Evolutionary conservation across 64 coral and sea anemone genomes (phyloP), one percentile per base, ranked within the genome.

Genomic region (Actinia equina): DNA sequence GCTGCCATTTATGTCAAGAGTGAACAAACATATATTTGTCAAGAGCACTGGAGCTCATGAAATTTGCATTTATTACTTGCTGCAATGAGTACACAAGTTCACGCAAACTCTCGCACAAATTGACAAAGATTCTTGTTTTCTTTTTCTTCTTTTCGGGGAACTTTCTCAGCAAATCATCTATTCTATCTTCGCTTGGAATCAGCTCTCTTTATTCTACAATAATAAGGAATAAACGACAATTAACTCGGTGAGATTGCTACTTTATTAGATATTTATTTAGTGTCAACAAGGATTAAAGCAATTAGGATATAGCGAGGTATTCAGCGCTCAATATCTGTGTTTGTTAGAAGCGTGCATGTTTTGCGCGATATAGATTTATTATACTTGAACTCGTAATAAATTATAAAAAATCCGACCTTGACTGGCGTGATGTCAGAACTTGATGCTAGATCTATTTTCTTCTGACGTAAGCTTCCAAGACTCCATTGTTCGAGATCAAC

Each of bases 181-280:
- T 65, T 23, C 22, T 49, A 19, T 65, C 22, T 20, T 65, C 20
- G 19, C 22, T 22, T 65, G 2, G 12, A 65, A 65, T 19, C 62
- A 65, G 69, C 69, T 74, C 42, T 74, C 26, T 74, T 41, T 26
- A 74, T 30, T 74, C 69, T 74, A 74, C 27, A 74, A 74, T 74
- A 41, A 74, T 41, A 41, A 74, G 10, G 12, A 74, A 30, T 30
- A 27, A 74, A 74, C n/a, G 11, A 74, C 41, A 16, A 74, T 74
- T 37, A 74, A 9, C 26, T 30, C n/a, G n/a, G 23, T 13, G 69
- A 74, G 25, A 14, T 74, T 4, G 69, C 22, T 74, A 41, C 13
- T 74, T 74, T 74, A 74, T 30, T 14, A 30, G 12, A 74, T 74
- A 74, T 74, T 74, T 74, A 74, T 74, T 74, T 74, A 10, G 14